phyloP scores from a whole-genome alignment of 2,113 vertebrate genomes.

The Clarias magur region DNA sequence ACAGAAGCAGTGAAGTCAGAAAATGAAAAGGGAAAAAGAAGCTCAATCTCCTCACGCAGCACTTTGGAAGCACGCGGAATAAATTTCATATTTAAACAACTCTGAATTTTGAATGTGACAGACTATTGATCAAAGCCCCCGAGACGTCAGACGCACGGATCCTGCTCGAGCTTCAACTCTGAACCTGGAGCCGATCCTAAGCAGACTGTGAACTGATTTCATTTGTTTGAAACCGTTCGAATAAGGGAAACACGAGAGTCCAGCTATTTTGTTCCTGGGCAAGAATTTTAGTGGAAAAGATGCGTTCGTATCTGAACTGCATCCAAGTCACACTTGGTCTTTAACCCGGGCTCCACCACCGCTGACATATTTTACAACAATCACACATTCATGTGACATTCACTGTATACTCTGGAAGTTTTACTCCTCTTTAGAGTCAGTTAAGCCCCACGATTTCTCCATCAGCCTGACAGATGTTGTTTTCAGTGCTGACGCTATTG shows the following conservation, averaged over 20 bases:
- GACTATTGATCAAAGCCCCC: neutral
- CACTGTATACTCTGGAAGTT: slow-evolving; percentile 41
- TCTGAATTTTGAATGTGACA: neutral
- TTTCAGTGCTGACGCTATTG: slow-evolving; percentile 38
- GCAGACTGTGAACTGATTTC: slow-evolving; percentile 10
- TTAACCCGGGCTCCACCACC: slow-evolving; percentile 31
- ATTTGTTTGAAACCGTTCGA: neutral
- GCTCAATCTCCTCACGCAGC: neutral
- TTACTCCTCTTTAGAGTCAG: slow-evolving; percentile 32
- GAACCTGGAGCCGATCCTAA: neutral
- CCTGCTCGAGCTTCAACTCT: neutral
- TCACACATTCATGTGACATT: slow-evolving; percentile 42
- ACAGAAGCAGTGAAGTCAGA: neutral
- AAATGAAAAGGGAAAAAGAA: neutral
- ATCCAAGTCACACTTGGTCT: slow-evolving; percentile 32
- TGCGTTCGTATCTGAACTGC: slow-evolving; percentile 6
- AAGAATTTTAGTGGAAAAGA: slow-evolving; percentile 36
- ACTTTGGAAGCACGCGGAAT: neutral
- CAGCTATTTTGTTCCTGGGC: slow-evolving; percentile 37
- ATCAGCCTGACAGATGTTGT: slow-evolving; percentile 43
- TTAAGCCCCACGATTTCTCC: slow-evolving; percentile 44
- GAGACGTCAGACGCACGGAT: neutral
- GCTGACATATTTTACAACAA: slow-evolving; percentile 47
- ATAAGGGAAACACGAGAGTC: neutral
- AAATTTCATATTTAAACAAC: neutral